Evolutionary conservation across 2,888 invertebrate genomes (phyloP), one percentile per base, ranked within the genome.

Genomic region (Clusia tigrina): DNA sequence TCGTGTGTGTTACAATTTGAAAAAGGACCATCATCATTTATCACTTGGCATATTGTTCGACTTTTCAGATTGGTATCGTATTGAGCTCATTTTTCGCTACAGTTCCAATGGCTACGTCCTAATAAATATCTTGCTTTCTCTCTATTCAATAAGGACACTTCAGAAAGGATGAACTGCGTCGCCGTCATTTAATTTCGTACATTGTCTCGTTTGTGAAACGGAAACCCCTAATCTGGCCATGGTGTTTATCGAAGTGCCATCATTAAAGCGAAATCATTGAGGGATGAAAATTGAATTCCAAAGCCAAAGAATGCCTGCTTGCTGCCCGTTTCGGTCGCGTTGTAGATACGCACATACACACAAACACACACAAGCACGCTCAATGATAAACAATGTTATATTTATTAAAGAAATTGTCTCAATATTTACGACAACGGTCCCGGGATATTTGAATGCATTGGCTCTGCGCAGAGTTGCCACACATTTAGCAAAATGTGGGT

Each of bases 31-130:
- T 71, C 73, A 77, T 78, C 79, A 79, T 79, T 80, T 80, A 79
- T 80, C 80, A 79, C 76, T 78, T 78, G 78, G 79, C 74, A 80
- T 80, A 79, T 79, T 80, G 80, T 78, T 74, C 74, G 65, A 78
- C 71, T 69, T 73, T 72, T 68, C 64, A 75, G 79, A 79, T 79
- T 79, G 79, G 72, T 73, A 74, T 78, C 73, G 71, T 73, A 71
- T 69, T 74, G 77, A 78, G 77, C 72, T 74, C 74, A 78, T 78
- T 79, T 78, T 72, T 78, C 77, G 79, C 74, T 76, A 74, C 78
- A 70, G 64, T 78, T 76, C 66, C 70, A 72, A 65, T 46, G 59
- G 37, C 57, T 69, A 67, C 67, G 74, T 77, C 68, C 76, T 72
- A 73, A 77, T 76, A 76, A 75, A 74, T 76, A 76, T 64, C 42